These are phyloP conservation scores for Siniperca scherzeri DNA, from an alignment of 2,797 vertebrate species.

Conservation along the genomic window DNA sequence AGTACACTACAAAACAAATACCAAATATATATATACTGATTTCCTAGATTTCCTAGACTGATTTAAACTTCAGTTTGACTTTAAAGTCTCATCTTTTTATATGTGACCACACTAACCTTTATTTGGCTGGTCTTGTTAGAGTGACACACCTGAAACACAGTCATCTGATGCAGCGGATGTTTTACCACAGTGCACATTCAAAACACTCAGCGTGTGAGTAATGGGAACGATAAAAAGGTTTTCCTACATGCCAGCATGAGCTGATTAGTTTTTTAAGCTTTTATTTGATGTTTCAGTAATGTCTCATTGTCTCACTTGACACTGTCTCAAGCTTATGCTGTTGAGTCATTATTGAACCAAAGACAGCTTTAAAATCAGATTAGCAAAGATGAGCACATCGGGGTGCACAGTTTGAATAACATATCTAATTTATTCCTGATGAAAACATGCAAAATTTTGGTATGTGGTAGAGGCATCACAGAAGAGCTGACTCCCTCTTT, in stretches of 20 bases:
- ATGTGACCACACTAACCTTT: background rate
- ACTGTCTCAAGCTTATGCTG: slow-evolving; percentile 43
- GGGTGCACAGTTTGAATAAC: slow-evolving; percentile 30
- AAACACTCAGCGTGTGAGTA: slow-evolving; percentile 40
- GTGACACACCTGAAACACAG: slow-evolving; percentile 34
- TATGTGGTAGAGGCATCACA: slow-evolving; percentile 13
- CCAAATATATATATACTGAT: background rate
- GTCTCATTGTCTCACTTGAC: slow-evolving; percentile 51
- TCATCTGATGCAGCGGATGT: slow-evolving; percentile 10
- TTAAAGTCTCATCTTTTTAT: background rate
- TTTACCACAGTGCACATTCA: slow-evolving; percentile 23
- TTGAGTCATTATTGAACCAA: slow-evolving; percentile 61
- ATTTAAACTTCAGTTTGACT: background rate
- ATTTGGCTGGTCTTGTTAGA: background rate
- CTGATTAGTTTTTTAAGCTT: slow-evolving; percentile 60
- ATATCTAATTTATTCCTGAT: slow-evolving; percentile 48
- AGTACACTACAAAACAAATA: background rate
- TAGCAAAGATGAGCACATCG: slow-evolving; percentile 32
- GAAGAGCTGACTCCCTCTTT: slow-evolving; percentile 26
- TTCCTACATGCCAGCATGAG: slow-evolving; percentile 39
- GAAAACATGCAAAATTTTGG: slow-evolving; percentile 24
- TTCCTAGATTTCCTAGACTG: background rate
- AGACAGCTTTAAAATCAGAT: slow-evolving; percentile 62
- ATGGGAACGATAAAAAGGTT: slow-evolving; percentile 51
- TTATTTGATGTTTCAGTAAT: slow-evolving; percentile 59